Percentiles rank a stretch among this genome's conserved stretches.
These are phyloP conservation scores for Stegana nigrithorax DNA, from an alignment of 2,888 invertebrate genomes.

Conservation along the genomic window DNA sequence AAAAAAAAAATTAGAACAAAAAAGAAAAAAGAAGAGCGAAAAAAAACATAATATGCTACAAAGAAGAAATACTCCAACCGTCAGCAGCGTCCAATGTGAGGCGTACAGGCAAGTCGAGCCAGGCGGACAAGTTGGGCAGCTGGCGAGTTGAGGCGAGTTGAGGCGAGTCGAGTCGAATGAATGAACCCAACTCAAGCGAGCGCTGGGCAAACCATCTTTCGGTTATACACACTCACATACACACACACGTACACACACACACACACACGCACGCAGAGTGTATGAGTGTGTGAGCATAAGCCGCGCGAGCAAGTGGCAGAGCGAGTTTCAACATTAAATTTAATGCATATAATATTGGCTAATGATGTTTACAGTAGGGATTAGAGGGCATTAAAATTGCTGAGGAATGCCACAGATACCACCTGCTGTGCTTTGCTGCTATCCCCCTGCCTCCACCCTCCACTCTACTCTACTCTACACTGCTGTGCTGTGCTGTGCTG, in stretches of 20 bases:
- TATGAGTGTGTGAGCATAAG: background rate
- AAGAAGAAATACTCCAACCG: background rate
- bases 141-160: too few relatives aligned
- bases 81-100: background rate
- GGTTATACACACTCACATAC: background rate
- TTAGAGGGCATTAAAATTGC: conserved; percentile 65
- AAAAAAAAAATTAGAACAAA: conserved; percentile 46
- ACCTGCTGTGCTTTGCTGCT: conserved; percentile 54
- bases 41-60: too few relatives aligned
- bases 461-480: too few relatives aligned
- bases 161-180: background rate
- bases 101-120: background rate
- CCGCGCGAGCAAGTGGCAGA: background rate
- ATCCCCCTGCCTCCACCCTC: too few relatives aligned
- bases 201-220: background rate
- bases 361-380: conserved; percentile 68
- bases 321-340: conserved; percentile 64
- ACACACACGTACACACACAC: background rate
- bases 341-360: conserved; percentile 69
- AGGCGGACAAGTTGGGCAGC: background rate
- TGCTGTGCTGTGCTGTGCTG: background rate
- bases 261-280: background rate
- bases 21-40: conserved; percentile 30
- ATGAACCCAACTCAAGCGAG: background rate
- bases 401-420: conserved; percentile 54